Evolutionary conservation across 2,113 vertebrate genomes (phyloP), one percentile per base, ranked within the genome.

Genomic region (Crypturellus undulatus): DNA sequence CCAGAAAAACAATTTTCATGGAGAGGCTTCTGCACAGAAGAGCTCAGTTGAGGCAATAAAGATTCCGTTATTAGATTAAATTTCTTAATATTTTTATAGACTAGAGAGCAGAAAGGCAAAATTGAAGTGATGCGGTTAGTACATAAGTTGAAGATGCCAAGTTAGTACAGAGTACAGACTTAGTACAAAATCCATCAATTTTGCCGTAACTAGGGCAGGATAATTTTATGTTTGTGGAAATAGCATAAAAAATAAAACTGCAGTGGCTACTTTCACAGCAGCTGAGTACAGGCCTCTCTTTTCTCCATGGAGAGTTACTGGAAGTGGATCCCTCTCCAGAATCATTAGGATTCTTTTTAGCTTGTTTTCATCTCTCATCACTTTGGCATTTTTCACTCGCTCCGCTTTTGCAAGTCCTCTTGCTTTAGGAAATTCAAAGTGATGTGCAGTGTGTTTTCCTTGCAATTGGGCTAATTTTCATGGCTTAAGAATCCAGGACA

Each of bases 341-440:
- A 7, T 68, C 73, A 28, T 34, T 71, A 32, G 28, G 25, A 17
- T 69, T 90, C 60, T 16, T 88, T 86, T 47, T 17, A 42, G 9
- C 52, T 95, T 86, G 42, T 42, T 90, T 94, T 76, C 60, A 85
- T 89, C 80, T 91, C 32, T 34, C 51, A 68, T 75, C 56, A 3
- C 32, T 87, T 77, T 26, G 42, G 49, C 79, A 87, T 54, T 38
- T 93, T 82, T 72, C 63, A 76, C 34, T 86, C 49, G 47, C 83
- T 28, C 56, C 80, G 67, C 38, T 89, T 75, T 18, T 87, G 47
- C 52, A 70, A 75, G 43, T 54, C 49, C 20, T 72, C 93, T 40
- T 89, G 59, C 68, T 87, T 62, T 83, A 47, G 78, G 47, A 49
- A 94, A 91, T 89, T 80, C 49, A 63, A 68, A 77, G 63, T 62